A percentile compares a stretch with the other conserved stretches of the same genome.
These are phyloP conservation scores for Malacoctenus gilli DNA, from an alignment of 2,797 vertebrate species.

Conservation along the genomic window DNA sequence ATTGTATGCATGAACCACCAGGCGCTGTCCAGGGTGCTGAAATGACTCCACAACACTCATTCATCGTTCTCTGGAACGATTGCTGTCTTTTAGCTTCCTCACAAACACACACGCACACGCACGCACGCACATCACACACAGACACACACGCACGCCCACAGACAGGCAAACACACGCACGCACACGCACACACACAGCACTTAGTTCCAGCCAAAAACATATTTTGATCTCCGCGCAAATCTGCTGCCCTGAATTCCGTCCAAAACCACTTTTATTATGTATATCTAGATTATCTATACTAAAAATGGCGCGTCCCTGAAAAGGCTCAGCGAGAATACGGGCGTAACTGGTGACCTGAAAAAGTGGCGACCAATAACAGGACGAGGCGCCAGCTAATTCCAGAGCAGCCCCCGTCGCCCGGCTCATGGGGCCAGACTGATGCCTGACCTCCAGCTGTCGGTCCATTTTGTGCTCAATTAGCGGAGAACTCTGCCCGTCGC, in stretches of 20 bases:
- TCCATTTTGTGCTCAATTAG: constrained; percentile 73
- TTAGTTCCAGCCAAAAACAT: constrained; percentile 45
- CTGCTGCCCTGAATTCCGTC: constrained; percentile 55
- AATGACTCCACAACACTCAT: constrained; percentile 56
- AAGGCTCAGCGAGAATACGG: constrained; percentile 52
- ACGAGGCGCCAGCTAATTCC: constrained; percentile 61
- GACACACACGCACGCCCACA: constrained; percentile 9
- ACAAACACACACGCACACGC: constrained; percentile 2
- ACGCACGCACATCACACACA: background rate
- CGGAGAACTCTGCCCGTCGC: constrained; percentile 50
- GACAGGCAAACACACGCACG: constrained; percentile 4
- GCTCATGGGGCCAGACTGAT: constrained; percentile 58
- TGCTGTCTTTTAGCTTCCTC: constrained; percentile 1
- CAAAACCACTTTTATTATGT: constrained; percentile 65
- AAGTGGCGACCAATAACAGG: constrained; percentile 50
- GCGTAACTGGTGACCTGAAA: constrained; percentile 56
- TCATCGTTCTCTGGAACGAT: constrained; percentile 39
- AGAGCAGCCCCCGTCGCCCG: constrained; percentile 36
- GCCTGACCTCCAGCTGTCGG: constrained; percentile 74
- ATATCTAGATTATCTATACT: constrained; percentile 67
- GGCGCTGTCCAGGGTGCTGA: constrained; percentile 77
- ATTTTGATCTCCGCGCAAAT: constrained; percentile 65
- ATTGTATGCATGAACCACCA: constrained; percentile 35
- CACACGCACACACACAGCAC: constrained; percentile 16
- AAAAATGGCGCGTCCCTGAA: constrained; percentile 59